Conservation (phyloP, 2,888 invertebrate genomes). For the Drosophila sordidula region DNA sequence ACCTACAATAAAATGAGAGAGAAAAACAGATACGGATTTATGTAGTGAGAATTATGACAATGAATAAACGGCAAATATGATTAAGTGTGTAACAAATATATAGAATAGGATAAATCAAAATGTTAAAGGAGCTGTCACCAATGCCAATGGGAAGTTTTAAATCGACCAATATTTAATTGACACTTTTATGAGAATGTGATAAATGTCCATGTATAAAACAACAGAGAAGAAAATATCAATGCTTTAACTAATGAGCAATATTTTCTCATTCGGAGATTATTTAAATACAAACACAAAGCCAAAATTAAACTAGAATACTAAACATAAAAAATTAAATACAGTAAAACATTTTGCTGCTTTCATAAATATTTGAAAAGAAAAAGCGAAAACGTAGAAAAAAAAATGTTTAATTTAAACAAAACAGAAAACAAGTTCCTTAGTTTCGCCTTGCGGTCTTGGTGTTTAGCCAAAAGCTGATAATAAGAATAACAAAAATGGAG, state of each 20-base stretch:
- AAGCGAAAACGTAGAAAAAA: slow-evolving; percentile 13
- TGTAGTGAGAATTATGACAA: slow-evolving; percentile 55
- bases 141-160: not conserved
- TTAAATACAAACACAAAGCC: not conserved
- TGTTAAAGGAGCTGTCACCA: slow-evolving; percentile 9
- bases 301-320: slow-evolving; percentile 18
- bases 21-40: slow-evolving; percentile 53
- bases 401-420: slow-evolving; percentile 8
- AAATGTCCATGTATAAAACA: not conserved
- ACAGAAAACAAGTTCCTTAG: slow-evolving; percentile 42
- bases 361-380: slow-evolving; percentile 36
- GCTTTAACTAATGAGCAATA: not conserved
- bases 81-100: slow-evolving; percentile 4
- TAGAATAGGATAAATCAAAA: not conserved
- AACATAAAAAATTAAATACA: not conserved
- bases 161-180: not conserved
- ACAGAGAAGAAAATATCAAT: not conserved
- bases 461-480: slow-evolving; percentile 40
- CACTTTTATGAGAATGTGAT: not conserved
- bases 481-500: slow-evolving; percentile 24
- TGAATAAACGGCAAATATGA: slow-evolving; percentile 13
- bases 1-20: slow-evolving; percentile 57
- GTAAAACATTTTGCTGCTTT: slow-evolving; percentile 6
- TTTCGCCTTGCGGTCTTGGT: slow-evolving; percentile 36
- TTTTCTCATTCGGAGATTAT: slow-evolving; percentile 4